These are phyloP conservation scores for Athene noctua DNA, from an alignment of 2,113 vertebrate genomes.

Conservation along the genomic window DNA sequence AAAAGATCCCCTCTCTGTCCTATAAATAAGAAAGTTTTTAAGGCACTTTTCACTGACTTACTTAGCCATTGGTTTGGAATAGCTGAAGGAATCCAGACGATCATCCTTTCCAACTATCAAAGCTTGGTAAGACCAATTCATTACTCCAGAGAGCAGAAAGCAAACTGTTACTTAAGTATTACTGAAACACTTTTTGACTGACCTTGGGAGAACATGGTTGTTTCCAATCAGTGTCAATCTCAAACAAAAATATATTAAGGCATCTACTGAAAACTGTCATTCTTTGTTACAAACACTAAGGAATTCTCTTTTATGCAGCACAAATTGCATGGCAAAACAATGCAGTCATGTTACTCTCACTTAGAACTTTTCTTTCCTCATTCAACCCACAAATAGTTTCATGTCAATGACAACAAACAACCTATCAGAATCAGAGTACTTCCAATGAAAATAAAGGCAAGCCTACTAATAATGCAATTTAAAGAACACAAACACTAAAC, in stretches of 20 bases:
- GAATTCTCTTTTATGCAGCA: background rate
- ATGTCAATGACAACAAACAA: background rate
- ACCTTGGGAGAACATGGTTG: background rate
- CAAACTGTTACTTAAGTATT: background rate
- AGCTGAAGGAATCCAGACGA: background rate
- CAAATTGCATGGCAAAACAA: background rate
- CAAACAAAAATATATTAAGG: background rate
- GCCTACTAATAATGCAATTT: background rate
- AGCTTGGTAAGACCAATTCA: background rate
- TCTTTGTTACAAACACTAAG: background rate
- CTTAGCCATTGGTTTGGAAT: background rate
- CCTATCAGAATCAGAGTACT: background rate
- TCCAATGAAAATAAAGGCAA: background rate
- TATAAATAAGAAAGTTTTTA: background rate
- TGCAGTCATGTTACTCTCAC: background rate
- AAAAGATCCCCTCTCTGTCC: background rate
- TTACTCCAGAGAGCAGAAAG: background rate
- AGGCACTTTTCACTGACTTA: background rate
- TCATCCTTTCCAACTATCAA: background rate
- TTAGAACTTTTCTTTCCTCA: slow-evolving; percentile 18
- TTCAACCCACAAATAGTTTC: slow-evolving; percentile 4
- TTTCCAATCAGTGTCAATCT: background rate
- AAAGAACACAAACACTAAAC: background rate
- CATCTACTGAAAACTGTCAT: background rate
- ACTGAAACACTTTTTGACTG: background rate